Base-by-base conservation (phyloP, 30 jellyfish, hydroid and myxozoan species). In the Sanderia malayensis region DNA sequence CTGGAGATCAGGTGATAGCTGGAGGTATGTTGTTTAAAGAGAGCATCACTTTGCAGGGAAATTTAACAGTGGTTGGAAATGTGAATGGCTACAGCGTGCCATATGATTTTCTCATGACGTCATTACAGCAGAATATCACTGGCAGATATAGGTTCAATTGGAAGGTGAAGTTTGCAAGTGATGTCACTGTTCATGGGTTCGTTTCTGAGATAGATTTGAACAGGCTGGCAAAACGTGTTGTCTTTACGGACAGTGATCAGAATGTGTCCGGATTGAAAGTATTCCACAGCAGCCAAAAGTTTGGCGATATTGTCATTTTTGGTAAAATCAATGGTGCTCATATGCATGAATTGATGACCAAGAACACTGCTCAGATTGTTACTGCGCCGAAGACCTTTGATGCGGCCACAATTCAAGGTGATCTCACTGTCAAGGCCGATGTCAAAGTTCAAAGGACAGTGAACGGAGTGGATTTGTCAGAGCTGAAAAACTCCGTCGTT, bases 381-480 rank as follows among this genome's bases (percentile, higher is more conserved):
- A n/a, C 85, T 8, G 91, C 79, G 8, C 28, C 26, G 4, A 71
- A 71, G 59, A 15, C 11, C 45, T 71, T 47, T 44, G 34, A 15
- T 1, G 22, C 47, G 2, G 64, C 13, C 34, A 67, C 25, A 11
- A 28, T 53, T 49, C n/a, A 9, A 0, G 64, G 64, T 1, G 27
- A 9, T 2, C 8, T 59, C 9, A 34, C n/a, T 13, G 71, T 59
- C 15, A 23, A 18, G 9, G 71, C 31, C 20, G 61, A 53, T 32
- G 70, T 79, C 34, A 65, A 47, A 29, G 86, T 80, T 1, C 22
- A 44, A 11, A 46, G 61, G 7, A 79, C 91, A 0, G 73, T 87
- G 29, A 94, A 87, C 46, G 86, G 81, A 15, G 94, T 87, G 17
- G 94, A 87, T 57, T 18, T 80, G 17, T 87, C 78, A 1, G 70